A percentile compares a stretch with the other conserved stretches of the same genome.
These are phyloP conservation scores for Tragulus kanchil DNA, from an alignment of 2,113 vertebrate species.

Conservation along the genomic window DNA sequence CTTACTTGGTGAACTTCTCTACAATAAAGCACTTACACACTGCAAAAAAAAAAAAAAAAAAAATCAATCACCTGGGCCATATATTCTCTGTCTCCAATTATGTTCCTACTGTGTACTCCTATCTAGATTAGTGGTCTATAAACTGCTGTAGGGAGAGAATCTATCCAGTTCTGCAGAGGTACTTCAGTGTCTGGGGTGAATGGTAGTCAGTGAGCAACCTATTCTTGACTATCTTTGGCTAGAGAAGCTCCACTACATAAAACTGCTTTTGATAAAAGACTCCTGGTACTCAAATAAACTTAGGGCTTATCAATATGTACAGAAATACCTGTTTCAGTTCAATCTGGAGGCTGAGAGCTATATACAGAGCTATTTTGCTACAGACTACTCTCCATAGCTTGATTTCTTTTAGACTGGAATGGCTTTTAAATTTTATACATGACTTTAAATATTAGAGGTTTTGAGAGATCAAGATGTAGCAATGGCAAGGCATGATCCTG, in stretches of 20 bases:
- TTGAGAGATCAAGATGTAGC: background rate
- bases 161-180: background rate
- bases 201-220: background rate
- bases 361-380: background rate
- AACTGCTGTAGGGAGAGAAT: background rate
- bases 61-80: background rate
- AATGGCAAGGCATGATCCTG: background rate
- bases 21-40: background rate
- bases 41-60: background rate
- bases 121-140: background rate
- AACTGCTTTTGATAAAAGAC: background rate
- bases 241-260: background rate
- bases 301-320: background rate
- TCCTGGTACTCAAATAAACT: background rate
- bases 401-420: background rate
- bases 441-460: background rate
- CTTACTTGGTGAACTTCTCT: background rate
- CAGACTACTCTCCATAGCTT: background rate
- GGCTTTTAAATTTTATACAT: slow-evolving; percentile 15
- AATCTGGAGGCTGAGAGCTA: background rate
- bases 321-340: background rate
- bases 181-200: background rate
- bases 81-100: background rate
- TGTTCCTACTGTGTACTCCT: background rate
- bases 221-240: background rate